Evolutionary conservation across 2,113 vertebrate genomes (phyloP), one percentile per base, ranked within the genome.

Genomic region (Tinamus guttatus): DNA sequence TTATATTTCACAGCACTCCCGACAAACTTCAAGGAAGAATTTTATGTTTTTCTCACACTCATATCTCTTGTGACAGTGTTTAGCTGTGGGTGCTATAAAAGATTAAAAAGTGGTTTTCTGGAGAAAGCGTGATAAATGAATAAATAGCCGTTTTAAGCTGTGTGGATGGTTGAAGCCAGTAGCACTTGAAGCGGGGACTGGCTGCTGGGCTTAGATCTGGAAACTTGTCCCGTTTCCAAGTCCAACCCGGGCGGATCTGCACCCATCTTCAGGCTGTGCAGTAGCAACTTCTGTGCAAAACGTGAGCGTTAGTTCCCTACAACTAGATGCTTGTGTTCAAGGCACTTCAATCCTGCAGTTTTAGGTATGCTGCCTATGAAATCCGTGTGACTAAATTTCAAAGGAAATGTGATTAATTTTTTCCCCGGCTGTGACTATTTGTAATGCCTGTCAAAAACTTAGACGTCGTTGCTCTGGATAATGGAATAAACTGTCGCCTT

Each of bases 1-100:
- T 86, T 56, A 30, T 84, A 81, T 93, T 93, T 92, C 69, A 47
- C 41, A 84, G 45, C 47, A 25, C 38, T 94, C 41, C 65, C 65
- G 80, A 68, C 65, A 18, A n/a, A 91, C 49, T 59, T 86, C 69
- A 27, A 45, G 32, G 41, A 86, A 79, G 47, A 78, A 22, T 86
- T 84, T 75, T 68, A 27, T 83, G 60, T 84, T 84, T 86, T 73
- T 89, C 19, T 51, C 41, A 43, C 45, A 4, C 11, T 62, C 68
- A 36, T 68, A 41, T 8, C 14, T 17, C 64, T 78, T 93, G 30
- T 45, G 28, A 60, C 28, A 86, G 45, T 36, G 47, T 18, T 68
- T 75, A 90, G 65, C 19, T 62, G 13, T 64, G 41, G 6, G 9
- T 75, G 16, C 51, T 84, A 93, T 88, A 70, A 88, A 86, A 28